Conservation (phyloP, 2,888 invertebrate genomes). For the Drosophila pegasa region DNA sequence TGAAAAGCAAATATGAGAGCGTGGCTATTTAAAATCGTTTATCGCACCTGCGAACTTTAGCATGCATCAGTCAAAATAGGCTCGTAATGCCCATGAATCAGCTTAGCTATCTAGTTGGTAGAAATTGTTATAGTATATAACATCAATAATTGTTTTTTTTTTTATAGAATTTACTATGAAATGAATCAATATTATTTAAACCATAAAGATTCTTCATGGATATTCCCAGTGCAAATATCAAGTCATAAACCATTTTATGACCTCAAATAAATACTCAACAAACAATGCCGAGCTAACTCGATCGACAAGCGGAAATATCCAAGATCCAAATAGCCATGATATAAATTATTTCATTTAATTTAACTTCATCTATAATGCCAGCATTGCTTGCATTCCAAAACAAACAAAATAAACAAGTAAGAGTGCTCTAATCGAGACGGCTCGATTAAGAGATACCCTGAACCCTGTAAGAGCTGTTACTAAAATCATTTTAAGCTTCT, state of each 20-base stretch:
- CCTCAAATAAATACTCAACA: neutral
- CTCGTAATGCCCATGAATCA: constrained; percentile 12
- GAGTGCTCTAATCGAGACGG: too few species aligned
- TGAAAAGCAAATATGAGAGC: constrained; percentile 51
- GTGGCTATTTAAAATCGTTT: constrained; percentile 52
- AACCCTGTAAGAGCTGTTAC: too few species aligned
- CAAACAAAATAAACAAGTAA: too few species aligned
- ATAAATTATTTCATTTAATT: neutral
- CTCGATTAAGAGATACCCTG: too few species aligned
- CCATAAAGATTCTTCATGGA: neutral
- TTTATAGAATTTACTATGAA: neutral
- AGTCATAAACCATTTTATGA: neutral
- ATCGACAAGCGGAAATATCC: neutral
- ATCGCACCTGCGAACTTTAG: constrained; percentile 38
- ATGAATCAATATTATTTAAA: constrained; percentile 2
- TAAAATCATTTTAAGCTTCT: too few species aligned
- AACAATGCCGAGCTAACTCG: neutral
- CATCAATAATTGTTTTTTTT: neutral
- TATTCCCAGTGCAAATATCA: constrained; percentile 1
- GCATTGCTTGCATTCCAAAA: constrained; percentile 5
- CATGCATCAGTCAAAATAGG: constrained; percentile 48
- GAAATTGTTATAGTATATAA: neutral
- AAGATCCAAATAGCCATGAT: neutral
- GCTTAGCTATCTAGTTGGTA: neutral
- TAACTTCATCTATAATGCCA: neutral